These are phyloP conservation scores for human DNA, from an alignment of 2,113 vertebrate species.

Conservation along the genomic window GRCh38 chr1:227919501-227920000, in stretches of 20 bases:
- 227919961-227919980: background rate
- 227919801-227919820: too few species aligned
- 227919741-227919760: too few species aligned
- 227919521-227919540: slow-evolving; percentile 95
- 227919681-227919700: rapidly evolving
- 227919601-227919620: background rate
- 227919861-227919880: background rate
- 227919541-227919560: slow-evolving; percentile 80
- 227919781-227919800: too few species aligned
- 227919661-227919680: background rate
- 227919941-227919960: background rate
- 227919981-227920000: background rate
- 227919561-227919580: background rate
- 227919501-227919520: slow-evolving; percentile 87
- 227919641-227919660: background rate
- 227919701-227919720: too few species aligned
- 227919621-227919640: background rate
- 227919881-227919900: background rate
- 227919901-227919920: background rate
- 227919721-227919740: too few species aligned
- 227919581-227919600: background rate
- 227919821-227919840: background rate
- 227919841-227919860: background rate
- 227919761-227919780: too few species aligned
- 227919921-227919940: background rate